These are phyloP conservation scores for Platycercus adscitus DNA, from an alignment of 2,113 vertebrate species.

Conservation along the genomic window DNA sequence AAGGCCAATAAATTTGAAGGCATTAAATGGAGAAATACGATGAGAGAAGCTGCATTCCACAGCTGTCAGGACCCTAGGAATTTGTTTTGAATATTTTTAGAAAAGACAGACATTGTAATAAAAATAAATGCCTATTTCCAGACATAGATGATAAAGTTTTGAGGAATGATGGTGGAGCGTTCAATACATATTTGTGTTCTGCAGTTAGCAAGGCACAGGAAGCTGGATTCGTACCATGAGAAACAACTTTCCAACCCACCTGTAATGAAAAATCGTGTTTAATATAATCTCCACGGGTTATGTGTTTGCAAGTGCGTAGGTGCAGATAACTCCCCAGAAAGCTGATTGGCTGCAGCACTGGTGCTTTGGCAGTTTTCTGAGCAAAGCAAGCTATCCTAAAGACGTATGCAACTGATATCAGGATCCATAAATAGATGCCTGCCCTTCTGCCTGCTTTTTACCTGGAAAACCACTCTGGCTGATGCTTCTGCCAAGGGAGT, in stretches of 20 bases:
- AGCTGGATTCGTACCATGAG: not conserved
- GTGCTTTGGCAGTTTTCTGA: not conserved
- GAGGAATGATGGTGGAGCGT: not conserved
- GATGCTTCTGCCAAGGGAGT: not conserved
- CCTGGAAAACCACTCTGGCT: not conserved
- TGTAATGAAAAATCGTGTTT: not conserved
- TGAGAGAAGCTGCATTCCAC: conserved; percentile 25
- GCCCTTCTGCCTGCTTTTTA: not conserved
- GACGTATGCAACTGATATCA: not conserved
- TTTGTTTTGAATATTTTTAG: conserved; percentile 21
- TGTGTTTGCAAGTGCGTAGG: not conserved
- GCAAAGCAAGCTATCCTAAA: not conserved
- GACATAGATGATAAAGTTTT: not conserved
- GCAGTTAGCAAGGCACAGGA: not conserved
- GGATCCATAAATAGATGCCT: not conserved
- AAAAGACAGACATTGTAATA: conserved; percentile 6
- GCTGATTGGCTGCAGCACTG: not conserved
- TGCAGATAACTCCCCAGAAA: not conserved
- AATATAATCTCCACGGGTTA: not conserved
- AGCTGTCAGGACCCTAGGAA: conserved; percentile 5
- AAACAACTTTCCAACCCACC: not conserved
- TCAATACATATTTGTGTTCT: not conserved
- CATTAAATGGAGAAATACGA: not conserved
- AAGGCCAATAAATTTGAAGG: not conserved
- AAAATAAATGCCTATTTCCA: conserved; percentile 38